Conservation (phyloP, 2,113 vertebrate species). For the Hippocampus zosterae region DNA sequence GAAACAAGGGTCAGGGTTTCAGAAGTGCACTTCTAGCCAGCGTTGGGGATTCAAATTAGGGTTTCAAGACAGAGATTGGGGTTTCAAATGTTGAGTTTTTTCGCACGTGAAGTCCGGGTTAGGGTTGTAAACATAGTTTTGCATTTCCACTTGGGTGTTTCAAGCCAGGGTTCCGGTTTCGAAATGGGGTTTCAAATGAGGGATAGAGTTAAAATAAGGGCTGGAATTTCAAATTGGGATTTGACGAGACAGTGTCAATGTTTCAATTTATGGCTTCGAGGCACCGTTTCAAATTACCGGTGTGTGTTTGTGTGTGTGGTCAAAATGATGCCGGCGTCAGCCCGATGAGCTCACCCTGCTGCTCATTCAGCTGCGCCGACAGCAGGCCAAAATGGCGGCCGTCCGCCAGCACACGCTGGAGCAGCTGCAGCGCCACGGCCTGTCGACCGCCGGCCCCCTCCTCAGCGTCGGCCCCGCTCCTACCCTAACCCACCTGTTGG, state of each 20-base stretch:
- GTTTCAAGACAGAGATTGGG: background rate
- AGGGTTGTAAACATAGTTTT: no score
- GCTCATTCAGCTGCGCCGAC: slow-evolving; percentile 91
- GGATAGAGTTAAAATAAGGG: no score
- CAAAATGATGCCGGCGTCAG: slow-evolving; percentile 68
- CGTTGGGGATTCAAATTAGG: background rate
- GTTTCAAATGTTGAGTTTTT: background rate
- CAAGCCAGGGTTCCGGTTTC: no score
- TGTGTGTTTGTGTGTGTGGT: slow-evolving; percentile 14
- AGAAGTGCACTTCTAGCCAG: no score
- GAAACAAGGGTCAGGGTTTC: no score
- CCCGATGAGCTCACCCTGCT: slow-evolving; percentile 94
- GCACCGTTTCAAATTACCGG: no score
- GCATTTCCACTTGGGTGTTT: no score
- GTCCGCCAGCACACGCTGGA: slow-evolving; percentile 81
- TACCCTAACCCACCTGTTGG: slow-evolving; percentile 31
- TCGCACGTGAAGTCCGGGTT: background rate
- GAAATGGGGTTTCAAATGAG: no score
- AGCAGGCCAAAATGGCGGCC: slow-evolving; percentile 89
- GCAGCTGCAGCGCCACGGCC: slow-evolving; percentile 76
- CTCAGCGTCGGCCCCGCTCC: slow-evolving; percentile 39
- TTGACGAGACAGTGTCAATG: no score
- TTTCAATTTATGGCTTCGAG: no score
- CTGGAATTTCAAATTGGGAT: no score
- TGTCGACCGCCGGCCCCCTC: slow-evolving; percentile 42